Base-by-base conservation (phyloP, 1,140 invertebrate genomes). In the Heliconius eleuchia region DNA sequence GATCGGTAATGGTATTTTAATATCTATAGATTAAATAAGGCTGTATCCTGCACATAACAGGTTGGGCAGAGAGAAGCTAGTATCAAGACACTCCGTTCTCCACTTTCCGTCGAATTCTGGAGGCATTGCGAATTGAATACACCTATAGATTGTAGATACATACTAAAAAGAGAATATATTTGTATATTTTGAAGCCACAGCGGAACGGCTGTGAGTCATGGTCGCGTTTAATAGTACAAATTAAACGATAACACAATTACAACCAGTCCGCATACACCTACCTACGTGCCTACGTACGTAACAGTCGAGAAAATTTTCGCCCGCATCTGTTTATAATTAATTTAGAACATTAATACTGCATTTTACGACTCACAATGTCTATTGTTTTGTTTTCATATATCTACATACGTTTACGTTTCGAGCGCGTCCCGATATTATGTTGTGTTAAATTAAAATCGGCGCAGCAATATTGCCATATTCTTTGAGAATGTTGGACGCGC, bases 281-380 rank as follows among this genome's bases (percentile, higher is more conserved):
- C 42, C 42, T 16, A 46, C 42, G 11, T 46, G 13, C 42, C 42
- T 46, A 42, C 42, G 11, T 46, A 46, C 42, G 75, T 77, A 77
- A 73, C 66, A 74, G 79, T 55, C 74, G 80, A 83, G 83, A 82
- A 85, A 86, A 87, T 86, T 88, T 86, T 79, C 86, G 81, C 86
- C 77, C 83, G 85, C 82, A 87, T 83, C 84, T 92, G 89, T 92
- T 92, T 91, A 89, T 91, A 91, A 93, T 93, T 92, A 91, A 92
- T 93, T 92, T 90, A 89, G 89, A 88, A 90, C 86, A 89, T 91
- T 91, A 90, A 84, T 88, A 87, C 81, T 86, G 84, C 82, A 85
- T 85, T 82, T 82, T 86, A 84, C 85, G 81, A 87, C 82, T 85
- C 82, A 81, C 30, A 1, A 82, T 86, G 86, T 91, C 85, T 88